Conservation (phyloP, 2,888 invertebrate genomes). For the Pemphredon lugubris region DNA sequence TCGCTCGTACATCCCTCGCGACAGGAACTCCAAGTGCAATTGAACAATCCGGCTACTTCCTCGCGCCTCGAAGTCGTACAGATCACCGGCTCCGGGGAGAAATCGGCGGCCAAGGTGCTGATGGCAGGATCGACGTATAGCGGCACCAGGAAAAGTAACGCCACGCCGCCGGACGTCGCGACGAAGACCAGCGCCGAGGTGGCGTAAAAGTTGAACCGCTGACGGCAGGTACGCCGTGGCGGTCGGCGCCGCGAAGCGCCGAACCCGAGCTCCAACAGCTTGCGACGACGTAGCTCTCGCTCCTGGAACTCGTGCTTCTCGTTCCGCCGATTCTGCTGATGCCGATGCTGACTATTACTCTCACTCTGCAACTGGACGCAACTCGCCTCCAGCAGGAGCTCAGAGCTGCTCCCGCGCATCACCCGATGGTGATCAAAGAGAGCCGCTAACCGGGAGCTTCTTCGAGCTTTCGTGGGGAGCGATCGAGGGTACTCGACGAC, state of each 20-base stretch:
- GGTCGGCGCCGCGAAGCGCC: constrained; percentile 80
- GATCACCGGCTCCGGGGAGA: constrained; percentile 87
- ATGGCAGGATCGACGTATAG: constrained; percentile 88
- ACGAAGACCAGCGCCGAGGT: constrained; percentile 87
- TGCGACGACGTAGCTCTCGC: constrained; percentile 78
- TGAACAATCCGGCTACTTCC: constrained; percentile 88
- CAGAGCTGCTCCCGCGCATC: constrained; percentile 90
- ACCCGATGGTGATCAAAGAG: constrained; percentile 61
- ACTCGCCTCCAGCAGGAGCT: constrained; percentile 89
- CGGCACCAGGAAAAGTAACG: constrained; percentile 88
- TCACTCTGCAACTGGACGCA: constrained; percentile 84
- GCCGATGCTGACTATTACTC: constrained; percentile 79
- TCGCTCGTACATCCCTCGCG: constrained; percentile 92
- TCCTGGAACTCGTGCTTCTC: constrained; percentile 78
- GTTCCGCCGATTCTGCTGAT: constrained; percentile 68
- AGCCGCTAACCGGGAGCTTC: constrained; percentile 48
- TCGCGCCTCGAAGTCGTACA: constrained; percentile 88
- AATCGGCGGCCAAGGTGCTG: constrained; percentile 88
- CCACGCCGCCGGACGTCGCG: constrained; percentile 88
- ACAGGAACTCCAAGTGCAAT: constrained; percentile 91
- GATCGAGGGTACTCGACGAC: constrained; percentile 55
- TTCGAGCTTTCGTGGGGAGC: constrained; percentile 37
- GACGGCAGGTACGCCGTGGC: constrained; percentile 84
- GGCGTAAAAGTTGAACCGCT: constrained; percentile 87
- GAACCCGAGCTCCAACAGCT: constrained; percentile 79